Evolutionary conservation across 2,797 vertebrate genomes (phyloP).

Genomic region (Xyrichtys novacula): DNA sequence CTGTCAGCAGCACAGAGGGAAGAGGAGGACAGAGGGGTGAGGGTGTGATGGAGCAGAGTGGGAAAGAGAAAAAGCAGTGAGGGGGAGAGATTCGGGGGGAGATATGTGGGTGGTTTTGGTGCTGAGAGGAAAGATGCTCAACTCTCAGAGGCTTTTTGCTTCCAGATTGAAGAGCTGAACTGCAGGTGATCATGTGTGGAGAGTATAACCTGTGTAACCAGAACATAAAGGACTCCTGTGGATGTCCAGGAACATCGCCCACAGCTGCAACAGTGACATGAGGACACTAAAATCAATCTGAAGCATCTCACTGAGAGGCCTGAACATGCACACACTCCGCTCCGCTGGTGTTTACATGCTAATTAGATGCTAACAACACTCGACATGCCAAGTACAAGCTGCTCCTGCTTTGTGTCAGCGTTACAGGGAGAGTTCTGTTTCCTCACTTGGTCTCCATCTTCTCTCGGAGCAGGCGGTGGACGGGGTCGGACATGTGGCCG

Average conservation of each 20-base stretch:
- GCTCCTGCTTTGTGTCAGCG: constrained; percentile 7
- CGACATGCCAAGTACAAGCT: not conserved
- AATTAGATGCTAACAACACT: constrained; percentile 33
- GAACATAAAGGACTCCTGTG: constrained; percentile 14
- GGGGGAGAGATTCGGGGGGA: not conserved
- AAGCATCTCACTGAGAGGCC: constrained; percentile 19
- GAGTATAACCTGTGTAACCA: constrained; percentile 31
- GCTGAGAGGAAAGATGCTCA: constrained; percentile 42
- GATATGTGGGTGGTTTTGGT: constrained; percentile 13
- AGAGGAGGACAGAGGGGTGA: constrained; percentile 34
- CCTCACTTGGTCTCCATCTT: not conserved
- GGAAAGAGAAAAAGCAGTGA: constrained; percentile 7
- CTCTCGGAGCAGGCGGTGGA: not conserved
- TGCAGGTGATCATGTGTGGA: constrained; percentile 25
- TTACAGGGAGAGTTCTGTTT: not conserved
- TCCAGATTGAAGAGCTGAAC: not conserved
- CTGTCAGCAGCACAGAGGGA: constrained; percentile 9
- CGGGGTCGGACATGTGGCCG: constrained; percentile 18
- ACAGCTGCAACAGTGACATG: not conserved
- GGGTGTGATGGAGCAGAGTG: constrained; percentile 38
- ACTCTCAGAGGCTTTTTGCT: constrained; percentile 30
- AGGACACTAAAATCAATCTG: constrained; percentile 44
- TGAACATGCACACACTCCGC: not conserved
- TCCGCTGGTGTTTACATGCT: constrained; percentile 7
- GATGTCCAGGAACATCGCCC: constrained; percentile 21